These are phyloP conservation scores for Drosophila merina DNA, from an alignment of 2,888 invertebrate genomes.

Conservation along the genomic window DNA sequence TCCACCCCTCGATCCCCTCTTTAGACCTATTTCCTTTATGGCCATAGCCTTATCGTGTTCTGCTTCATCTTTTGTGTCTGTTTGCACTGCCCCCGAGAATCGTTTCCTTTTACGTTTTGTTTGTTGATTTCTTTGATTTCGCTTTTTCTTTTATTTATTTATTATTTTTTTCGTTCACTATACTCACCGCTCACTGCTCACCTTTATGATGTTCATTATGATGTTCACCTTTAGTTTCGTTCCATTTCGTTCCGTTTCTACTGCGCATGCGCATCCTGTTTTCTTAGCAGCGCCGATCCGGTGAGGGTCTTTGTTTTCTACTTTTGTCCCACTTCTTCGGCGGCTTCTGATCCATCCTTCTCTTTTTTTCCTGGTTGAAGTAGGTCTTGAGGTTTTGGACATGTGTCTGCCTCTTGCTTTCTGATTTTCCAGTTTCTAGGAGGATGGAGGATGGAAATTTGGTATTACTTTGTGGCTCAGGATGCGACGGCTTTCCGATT, in stretches of 20 bases:
- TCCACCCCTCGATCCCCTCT: constrained; percentile 32
- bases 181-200: constrained; percentile 9
- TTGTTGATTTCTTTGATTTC: constrained; percentile 76
- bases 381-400: constrained; percentile 59
- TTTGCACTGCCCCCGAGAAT: constrained; percentile 51
- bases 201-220: constrained; percentile 51
- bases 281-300: constrained; percentile 48
- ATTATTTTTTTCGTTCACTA: constrained; percentile 27
- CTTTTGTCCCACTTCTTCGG: constrained; percentile 59
- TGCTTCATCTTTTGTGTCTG: constrained; percentile 46
- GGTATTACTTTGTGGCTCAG: constrained; percentile 50
- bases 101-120: constrained; percentile 72
- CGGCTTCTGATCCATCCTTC: constrained; percentile 12
- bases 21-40: constrained; percentile 51
- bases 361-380: constrained; percentile 31
- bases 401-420: constrained; percentile 29
- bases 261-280: constrained; percentile 75
- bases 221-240: constrained; percentile 62
- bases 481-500: constrained; percentile 9
- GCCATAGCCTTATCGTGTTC: constrained; percentile 29
- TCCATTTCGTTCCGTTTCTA: constrained; percentile 61
- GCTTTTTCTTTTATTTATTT: constrained; percentile 49
- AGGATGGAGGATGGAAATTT: constrained; percentile 36
- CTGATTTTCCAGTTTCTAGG: constrained; percentile 52
- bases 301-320: constrained; percentile 45